phyloP scores from a whole-genome alignment of 2,797 vertebrate species.

The Diceros bicornis region DNA sequence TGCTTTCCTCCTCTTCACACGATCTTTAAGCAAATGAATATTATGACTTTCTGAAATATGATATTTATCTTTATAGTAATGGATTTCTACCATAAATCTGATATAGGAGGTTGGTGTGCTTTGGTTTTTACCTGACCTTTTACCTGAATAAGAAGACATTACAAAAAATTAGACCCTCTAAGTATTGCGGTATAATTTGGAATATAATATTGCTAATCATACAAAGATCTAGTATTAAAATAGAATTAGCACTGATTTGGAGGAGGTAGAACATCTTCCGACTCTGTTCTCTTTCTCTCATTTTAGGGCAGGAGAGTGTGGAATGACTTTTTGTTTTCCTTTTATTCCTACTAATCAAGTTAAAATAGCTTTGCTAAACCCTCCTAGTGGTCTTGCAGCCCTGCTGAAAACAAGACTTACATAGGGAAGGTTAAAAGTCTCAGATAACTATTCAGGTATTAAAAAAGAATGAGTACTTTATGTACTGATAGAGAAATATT shows the following conservation, averaged over 20 bases:
- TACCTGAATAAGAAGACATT: constrained; percentile 33
- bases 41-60: background rate
- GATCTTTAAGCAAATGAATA: background rate
- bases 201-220: background rate
- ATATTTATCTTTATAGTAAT: background rate
- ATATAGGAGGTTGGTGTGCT: background rate
- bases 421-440: background rate
- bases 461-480: background rate
- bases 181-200: background rate
- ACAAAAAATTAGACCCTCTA: background rate
- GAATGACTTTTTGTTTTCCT: background rate
- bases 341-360: background rate
- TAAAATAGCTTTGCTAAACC: background rate
- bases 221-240: constrained; percentile 23
- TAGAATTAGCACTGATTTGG: background rate
- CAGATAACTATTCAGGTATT: background rate
- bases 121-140: background rate
- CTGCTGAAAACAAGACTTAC: background rate
- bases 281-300: background rate
- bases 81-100: background rate
- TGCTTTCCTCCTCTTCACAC: background rate
- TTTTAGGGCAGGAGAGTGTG: background rate
- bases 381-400: background rate
- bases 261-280: background rate
- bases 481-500: background rate